A percentile compares a stretch with the other conserved stretches of the same genome.
Evolutionary conservation across 2,113 vertebrate genomes (phyloP).

Genomic region (Megaceryle torquata): DNA sequence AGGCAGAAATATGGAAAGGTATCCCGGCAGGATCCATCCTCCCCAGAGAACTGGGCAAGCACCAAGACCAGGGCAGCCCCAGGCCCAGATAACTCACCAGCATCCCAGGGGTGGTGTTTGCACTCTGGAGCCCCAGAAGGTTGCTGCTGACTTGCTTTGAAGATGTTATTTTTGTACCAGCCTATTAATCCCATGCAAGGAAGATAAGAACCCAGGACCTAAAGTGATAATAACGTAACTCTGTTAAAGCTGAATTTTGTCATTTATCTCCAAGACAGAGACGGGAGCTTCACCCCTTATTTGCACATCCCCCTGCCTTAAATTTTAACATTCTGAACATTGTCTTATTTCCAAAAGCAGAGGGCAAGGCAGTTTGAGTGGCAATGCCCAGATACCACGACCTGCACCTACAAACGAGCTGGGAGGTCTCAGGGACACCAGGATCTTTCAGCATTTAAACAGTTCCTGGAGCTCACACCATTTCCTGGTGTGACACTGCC

Average conservation of each 20-base stretch:
- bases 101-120: neutral
- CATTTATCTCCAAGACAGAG: neutral
- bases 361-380: neutral
- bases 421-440: neutral
- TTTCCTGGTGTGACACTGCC: accelerated
- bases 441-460: too few relatives aligned
- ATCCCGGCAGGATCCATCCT: neutral
- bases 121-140: neutral
- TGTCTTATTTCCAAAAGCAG: neutral
- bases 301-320: accelerated
- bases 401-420: neutral
- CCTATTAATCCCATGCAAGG: neutral
- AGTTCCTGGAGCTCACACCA: accelerated
- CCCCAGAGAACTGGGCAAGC: neutral
- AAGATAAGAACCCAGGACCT: constrained; percentile 9
- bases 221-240: neutral
- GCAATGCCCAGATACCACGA: neutral
- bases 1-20: neutral
- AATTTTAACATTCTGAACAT: neutral
- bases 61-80: neutral
- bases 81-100: neutral
- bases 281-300: neutral
- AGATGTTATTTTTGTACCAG: neutral
- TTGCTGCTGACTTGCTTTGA: neutral
- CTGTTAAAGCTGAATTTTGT: neutral